Evolutionary conservation across 2,113 vertebrate genomes (phyloP).

Genomic region (Actenoides hombroni): DNA sequence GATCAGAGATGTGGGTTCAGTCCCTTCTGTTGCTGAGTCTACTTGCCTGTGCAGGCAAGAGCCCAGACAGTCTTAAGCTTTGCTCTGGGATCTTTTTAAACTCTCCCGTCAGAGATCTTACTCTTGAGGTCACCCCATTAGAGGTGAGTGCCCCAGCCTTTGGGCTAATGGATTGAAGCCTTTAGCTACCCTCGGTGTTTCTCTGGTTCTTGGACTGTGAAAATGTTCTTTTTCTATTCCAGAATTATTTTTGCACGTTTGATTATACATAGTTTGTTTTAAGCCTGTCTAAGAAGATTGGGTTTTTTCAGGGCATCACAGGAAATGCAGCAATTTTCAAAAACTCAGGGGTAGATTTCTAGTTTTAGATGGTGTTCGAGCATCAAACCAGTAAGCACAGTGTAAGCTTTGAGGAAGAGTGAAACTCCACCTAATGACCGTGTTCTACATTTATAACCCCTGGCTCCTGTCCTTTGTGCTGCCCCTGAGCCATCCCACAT

Average conservation of each 20-base stretch:
- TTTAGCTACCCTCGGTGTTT: background rate
- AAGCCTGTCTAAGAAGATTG: background rate
- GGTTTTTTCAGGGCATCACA: background rate
- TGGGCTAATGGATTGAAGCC: background rate
- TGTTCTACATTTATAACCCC: background rate
- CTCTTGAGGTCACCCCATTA: background rate
- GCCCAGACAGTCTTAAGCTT: rapidly evolving
- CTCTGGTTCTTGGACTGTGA: background rate
- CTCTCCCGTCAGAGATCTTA: background rate
- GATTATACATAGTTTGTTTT: background rate
- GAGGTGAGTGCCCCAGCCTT: background rate
- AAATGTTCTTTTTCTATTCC: background rate
- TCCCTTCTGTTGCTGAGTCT: background rate
- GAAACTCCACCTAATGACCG: background rate
- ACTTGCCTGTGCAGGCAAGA: rapidly evolving
- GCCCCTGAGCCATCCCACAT: background rate
- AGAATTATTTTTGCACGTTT: background rate
- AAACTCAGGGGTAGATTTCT: background rate
- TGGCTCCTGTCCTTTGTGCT: background rate
- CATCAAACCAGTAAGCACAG: background rate
- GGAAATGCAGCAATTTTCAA: background rate
- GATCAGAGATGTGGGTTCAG: background rate
- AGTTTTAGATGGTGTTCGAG: background rate
- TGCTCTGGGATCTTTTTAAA: background rate
- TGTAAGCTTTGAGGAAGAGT: background rate